Conservation (phyloP, 2,797 vertebrate genomes). For the Poecilia picta region DNA sequence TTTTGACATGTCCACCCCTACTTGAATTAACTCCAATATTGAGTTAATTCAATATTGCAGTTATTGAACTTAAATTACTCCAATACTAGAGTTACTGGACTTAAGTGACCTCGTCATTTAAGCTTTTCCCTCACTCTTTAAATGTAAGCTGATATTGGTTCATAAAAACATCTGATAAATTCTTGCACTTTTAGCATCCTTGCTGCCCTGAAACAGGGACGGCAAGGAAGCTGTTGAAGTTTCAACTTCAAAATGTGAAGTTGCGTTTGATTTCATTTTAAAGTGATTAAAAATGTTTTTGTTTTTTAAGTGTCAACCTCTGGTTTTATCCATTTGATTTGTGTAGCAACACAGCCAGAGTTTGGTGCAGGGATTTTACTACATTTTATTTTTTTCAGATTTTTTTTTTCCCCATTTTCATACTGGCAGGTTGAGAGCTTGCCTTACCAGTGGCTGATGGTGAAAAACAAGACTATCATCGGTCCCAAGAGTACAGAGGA, state of each 20-base stretch:
- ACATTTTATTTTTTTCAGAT: neutral
- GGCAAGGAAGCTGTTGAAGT: too few species aligned
- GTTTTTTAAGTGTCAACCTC: too few species aligned
- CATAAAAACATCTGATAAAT: neutral
- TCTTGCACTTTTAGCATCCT: neutral
- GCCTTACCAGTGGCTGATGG: slow-evolving; percentile 89
- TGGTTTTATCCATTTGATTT: neutral
- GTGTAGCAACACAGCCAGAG: neutral
- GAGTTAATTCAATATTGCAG: too few species aligned
- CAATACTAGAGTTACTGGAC: neutral
- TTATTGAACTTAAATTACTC: neutral
- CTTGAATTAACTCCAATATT: too few species aligned
- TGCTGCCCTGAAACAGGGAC: neutral
- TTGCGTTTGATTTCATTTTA: neutral
- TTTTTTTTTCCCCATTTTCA: neutral
- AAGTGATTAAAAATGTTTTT: neutral
- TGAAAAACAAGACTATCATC: slow-evolving; percentile 94
- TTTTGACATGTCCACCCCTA: neutral
- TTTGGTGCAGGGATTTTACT: too few species aligned
- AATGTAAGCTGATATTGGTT: neutral
- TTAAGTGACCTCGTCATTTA: neutral
- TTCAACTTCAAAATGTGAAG: neutral
- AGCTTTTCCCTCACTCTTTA: neutral
- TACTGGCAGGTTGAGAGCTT: slow-evolving; percentile 83
- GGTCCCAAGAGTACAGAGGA: slow-evolving; percentile 91